Evolutionary conservation across 2,797 vertebrate species (phyloP).

Genomic region (Melopsittacus undulatus): DNA sequence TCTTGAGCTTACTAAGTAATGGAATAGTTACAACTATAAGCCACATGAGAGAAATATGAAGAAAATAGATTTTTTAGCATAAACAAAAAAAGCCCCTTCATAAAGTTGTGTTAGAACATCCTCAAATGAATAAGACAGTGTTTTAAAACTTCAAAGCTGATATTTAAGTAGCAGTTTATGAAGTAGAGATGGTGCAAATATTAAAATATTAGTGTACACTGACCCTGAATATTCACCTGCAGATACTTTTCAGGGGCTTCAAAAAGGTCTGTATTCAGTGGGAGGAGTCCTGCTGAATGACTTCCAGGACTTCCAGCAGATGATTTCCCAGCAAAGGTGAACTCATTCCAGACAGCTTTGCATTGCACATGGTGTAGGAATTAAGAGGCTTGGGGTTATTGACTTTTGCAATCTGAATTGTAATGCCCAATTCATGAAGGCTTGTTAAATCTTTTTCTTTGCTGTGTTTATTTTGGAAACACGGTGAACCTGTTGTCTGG

Average conservation of each 20-base stretch:
- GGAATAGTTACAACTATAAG: neutral
- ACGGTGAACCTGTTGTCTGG: neutral
- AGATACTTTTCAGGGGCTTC: constrained; percentile 35
- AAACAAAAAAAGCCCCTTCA: neutral
- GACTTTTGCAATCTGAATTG: neutral
- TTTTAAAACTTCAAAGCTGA: constrained; percentile 41
- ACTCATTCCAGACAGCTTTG: neutral
- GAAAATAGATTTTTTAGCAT: neutral
- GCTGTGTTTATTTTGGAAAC: neutral
- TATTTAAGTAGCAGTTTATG: constrained; percentile 44
- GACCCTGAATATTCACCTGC: constrained; percentile 44
- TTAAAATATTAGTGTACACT: neutral
- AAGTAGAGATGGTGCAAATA: constrained; percentile 23
- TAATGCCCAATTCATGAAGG: neutral
- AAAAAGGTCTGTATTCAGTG: neutral
- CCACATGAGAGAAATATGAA: neutral
- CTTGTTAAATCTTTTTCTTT: neutral
- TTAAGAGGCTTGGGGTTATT: neutral
- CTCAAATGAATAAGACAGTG: neutral
- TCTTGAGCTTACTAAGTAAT: neutral
- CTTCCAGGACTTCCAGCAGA: constrained; percentile 39
- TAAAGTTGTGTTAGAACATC: neutral
- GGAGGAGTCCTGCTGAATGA: constrained; percentile 37
- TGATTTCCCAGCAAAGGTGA: neutral
- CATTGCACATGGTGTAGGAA: neutral